Evolutionary conservation across 2,113 vertebrate genomes (phyloP), one percentile per base, ranked within the genome.

Genomic region (Gyps fulvus): DNA sequence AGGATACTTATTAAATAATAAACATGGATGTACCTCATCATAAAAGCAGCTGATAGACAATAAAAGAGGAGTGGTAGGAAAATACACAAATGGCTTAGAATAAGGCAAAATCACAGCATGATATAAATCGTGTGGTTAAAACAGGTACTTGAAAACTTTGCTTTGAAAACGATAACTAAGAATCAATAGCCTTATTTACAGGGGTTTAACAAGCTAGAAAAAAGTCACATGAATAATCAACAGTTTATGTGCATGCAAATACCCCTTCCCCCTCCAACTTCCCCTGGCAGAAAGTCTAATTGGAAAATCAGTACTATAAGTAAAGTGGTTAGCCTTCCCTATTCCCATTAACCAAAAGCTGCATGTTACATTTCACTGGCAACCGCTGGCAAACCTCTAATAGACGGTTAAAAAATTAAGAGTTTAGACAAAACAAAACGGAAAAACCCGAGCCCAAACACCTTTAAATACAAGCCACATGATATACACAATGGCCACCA

Each of bases 281-380:
- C 96, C 95, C 85, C 97, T 98, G 96, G 97, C 97, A 98, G 96
- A 98, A 96, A 97, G 73, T 97, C 96, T 97, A 98, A 97, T 97
- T 98, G 98, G 98, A 98, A 98, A 98, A 97, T 97, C 96, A 97
- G 94, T 93, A 93, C 93, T 96, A 95, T 97, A 98, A 98, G 97
- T 95, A 96, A 95, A 98, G 96, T 86, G 93, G 96, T 97, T 94
- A 97, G 93, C 88, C 81, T 96, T 88, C 93, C 93, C 93, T 55
- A 59, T 86, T 74, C 84, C 97, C 94, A 74, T 94, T 94, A 98
- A 97, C 91, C 97, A 67, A 97, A 97, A 95, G 82, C 90, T 84
- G 92, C 89, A 96, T 82, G 95, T 89, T 96, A 95, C 95, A 86
- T 94, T 97, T 97, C 87, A 43, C 96, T 87, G 97, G 94, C 89